Evolutionary conservation across 2,797 vertebrate species (phyloP).

Genomic region (Arctocebus calabarensis): DNA sequence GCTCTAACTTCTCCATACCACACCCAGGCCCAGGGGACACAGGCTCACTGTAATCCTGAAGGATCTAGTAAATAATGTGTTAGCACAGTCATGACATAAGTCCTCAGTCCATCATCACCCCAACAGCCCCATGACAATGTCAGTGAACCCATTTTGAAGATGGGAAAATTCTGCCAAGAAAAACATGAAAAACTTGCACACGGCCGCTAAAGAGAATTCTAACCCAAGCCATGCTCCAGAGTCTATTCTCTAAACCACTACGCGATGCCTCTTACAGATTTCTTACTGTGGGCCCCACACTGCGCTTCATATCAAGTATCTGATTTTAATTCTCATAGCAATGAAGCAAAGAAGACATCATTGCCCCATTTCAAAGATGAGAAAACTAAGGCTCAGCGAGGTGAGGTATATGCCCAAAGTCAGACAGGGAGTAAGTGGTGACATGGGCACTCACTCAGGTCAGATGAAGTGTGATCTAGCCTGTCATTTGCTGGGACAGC

Average conservation of each 20-base stretch:
- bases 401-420: not conserved
- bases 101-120: not conserved
- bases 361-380: not conserved
- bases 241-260: not conserved
- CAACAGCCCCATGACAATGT: fast-evolving
- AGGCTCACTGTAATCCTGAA: not conserved
- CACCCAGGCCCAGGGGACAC: not conserved
- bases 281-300: too few species aligned
- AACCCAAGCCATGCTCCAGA: not conserved
- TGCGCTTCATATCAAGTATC: not conserved
- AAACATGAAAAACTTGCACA: not conserved
- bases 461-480: not conserved
- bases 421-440: not conserved
- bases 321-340: not conserved
- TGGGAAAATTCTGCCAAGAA: constrained; percentile 20
- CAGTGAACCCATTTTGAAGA: not conserved
- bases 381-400: not conserved
- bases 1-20: not conserved
- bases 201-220: not conserved
- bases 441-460: not conserved
- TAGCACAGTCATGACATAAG: not conserved
- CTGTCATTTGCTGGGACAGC: not conserved
- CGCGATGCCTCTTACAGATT: not conserved
- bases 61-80: not conserved
- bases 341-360: not conserved